These are phyloP conservation scores for Stigmatopora argus DNA, from an alignment of 2,113 vertebrate genomes.

Conservation along the genomic window DNA sequence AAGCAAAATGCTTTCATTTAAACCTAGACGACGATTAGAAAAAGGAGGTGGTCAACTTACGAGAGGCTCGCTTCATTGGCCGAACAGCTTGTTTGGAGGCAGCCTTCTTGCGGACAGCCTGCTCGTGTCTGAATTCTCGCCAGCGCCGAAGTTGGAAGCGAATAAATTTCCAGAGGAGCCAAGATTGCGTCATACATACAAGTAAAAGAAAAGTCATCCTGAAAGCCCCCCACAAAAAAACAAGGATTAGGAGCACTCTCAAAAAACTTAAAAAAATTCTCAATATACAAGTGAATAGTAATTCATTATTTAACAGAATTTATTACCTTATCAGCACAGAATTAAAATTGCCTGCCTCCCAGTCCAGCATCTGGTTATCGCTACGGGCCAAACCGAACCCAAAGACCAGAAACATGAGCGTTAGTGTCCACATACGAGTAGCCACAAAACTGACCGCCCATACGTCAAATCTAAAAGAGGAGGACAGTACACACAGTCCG, in stretches of 20 bases:
- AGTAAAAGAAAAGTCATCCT: constrained; percentile 86
- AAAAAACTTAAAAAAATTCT: constrained; percentile 11
- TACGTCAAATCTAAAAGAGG: constrained; percentile 79
- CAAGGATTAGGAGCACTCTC: constrained; percentile 13
- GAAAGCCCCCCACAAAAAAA: constrained; percentile 9
- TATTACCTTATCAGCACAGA: constrained; percentile 84
- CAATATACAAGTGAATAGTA: too few species aligned
- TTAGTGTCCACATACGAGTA: constrained; percentile 87
- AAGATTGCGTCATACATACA: constrained; percentile 88
- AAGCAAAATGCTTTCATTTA: too few species aligned
- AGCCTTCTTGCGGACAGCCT: constrained; percentile 77
- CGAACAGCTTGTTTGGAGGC: constrained; percentile 72
- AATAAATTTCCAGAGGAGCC: constrained; percentile 96
- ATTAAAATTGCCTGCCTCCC: constrained; percentile 88
- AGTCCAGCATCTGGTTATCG: constrained; percentile 83
- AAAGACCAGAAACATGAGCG: constrained; percentile 85
- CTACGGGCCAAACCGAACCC: constrained; percentile 88
- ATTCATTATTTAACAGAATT: not conserved
- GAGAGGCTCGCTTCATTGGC: constrained; percentile 80
- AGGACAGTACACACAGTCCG: constrained; percentile 2
- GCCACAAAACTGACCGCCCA: constrained; percentile 89
- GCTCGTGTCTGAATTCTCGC: constrained; percentile 85
- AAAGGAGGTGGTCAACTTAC: constrained; percentile 62
- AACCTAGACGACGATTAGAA: not conserved
- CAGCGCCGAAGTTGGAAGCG: constrained; percentile 93